Percentiles rank a stretch among this genome's conserved stretches.
Evolutionary conservation across 2,113 vertebrate species (phyloP).

Genomic region (Paradoxurus hermaphroditus): DNA sequence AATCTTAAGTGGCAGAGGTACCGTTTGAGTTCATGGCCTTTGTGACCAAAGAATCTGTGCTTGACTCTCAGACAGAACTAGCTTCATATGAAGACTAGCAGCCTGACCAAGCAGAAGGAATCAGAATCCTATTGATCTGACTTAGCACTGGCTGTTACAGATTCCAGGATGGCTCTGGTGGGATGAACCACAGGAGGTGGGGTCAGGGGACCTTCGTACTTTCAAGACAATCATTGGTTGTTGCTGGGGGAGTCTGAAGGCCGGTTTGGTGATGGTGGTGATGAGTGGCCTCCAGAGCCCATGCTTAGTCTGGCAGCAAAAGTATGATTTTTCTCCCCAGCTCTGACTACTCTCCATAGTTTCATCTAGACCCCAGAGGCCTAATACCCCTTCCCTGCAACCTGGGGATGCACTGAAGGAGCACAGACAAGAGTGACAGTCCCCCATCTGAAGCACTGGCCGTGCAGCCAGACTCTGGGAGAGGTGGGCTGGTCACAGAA

Average conservation of each 20-base stretch:
- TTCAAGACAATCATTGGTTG: not conserved
- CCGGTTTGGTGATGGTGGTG: not conserved
- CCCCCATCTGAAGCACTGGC: not conserved
- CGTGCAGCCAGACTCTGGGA: not conserved
- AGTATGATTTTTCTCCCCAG: not conserved
- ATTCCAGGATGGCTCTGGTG: not conserved
- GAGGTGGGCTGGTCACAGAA: not conserved
- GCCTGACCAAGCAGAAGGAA: not conserved
- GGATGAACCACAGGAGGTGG: not conserved
- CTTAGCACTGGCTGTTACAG: not conserved
- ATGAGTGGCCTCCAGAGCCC: not conserved
- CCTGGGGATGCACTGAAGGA: not conserved
- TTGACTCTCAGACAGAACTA: not conserved
- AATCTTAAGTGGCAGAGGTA: not conserved
- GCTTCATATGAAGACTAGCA: not conserved
- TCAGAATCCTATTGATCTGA: not conserved
- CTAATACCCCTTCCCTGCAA: not conserved
- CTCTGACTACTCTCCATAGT: not conserved
- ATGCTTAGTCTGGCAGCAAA: not conserved
- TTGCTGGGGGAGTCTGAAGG: not conserved
- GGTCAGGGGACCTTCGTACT: not conserved
- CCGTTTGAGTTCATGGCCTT: not conserved
- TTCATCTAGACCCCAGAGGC: not conserved
- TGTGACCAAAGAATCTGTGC: not conserved
- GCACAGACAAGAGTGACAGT: not conserved